Evolutionary conservation across 2,888 invertebrate genomes (phyloP).

Genomic region (Drosophila demipolita): DNA sequence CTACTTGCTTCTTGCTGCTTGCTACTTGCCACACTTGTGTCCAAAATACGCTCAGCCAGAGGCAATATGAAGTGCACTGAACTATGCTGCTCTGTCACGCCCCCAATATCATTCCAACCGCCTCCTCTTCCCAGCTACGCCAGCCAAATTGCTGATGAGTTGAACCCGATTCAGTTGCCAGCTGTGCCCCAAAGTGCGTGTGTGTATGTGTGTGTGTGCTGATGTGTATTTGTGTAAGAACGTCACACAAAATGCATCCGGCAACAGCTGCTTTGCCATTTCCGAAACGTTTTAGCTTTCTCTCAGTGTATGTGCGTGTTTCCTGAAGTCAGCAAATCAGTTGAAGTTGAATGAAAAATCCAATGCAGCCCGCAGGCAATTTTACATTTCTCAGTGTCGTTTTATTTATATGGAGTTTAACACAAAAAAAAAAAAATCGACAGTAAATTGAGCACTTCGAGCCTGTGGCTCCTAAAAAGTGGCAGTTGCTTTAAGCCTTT

Average conservation of each 20-base stretch:
- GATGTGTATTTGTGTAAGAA: slow-evolving; percentile 14
- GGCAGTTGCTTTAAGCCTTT: not conserved
- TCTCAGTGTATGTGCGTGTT: slow-evolving; percentile 14
- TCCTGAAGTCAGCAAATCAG: slow-evolving; percentile 66
- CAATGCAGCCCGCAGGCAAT: slow-evolving; percentile 20
- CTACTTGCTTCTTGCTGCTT: slow-evolving; percentile 5
- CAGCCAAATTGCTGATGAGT: slow-evolving; percentile 66
- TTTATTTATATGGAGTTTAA: slow-evolving; percentile 23
- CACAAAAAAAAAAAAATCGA: not conserved
- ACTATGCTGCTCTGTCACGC: slow-evolving; percentile 27
- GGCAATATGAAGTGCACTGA: slow-evolving; percentile 50
- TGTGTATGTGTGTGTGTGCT: slow-evolving; percentile 48
- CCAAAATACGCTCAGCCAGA: slow-evolving; percentile 37
- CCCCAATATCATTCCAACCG: not conserved
- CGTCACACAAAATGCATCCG: slow-evolving; percentile 68
- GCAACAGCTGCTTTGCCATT: slow-evolving; percentile 68
- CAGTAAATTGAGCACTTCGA: not conserved
- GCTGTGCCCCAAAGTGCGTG: slow-evolving; percentile 56
- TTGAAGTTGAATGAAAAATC: slow-evolving; percentile 43
- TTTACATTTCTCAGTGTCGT: slow-evolving; percentile 12
- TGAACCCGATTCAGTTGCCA: slow-evolving; percentile 54
- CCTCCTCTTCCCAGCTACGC: not conserved
- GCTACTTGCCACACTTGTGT: slow-evolving; percentile 33
- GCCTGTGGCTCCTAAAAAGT: not conserved
- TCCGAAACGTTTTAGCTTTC: slow-evolving; percentile 77